Conservation (phyloP, 2,888 invertebrate species). For the Leucophenga montana region DNA sequence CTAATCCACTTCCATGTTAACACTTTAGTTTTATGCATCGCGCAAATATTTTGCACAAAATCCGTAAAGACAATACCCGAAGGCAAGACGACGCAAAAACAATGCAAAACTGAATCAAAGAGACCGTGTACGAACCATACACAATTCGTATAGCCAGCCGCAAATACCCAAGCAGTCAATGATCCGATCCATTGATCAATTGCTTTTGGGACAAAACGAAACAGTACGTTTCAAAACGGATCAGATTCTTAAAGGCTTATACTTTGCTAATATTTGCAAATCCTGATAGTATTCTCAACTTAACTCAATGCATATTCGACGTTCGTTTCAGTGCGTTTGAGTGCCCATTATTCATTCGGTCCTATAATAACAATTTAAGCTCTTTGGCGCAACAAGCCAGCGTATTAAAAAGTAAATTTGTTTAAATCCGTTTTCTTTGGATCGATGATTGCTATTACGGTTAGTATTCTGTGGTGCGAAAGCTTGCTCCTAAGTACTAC, state of each 20-base stretch:
- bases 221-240: neutral
- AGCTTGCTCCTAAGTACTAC: no score
- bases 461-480: no score
- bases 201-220: no score
- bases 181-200: neutral
- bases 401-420: slow-evolving; percentile 64
- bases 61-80: neutral
- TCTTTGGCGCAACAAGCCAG: slow-evolving; percentile 55
- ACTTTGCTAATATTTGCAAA: neutral
- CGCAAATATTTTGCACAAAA: slow-evolving; percentile 1
- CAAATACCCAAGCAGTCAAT: slow-evolving; percentile 5
- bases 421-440: slow-evolving; percentile 49
- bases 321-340: no score
- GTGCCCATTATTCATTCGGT: no score
- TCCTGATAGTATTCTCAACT: neutral
- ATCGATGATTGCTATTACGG: neutral
- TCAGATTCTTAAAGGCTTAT: neutral
- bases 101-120: no score
- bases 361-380: neutral
- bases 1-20: slow-evolving; percentile 63
- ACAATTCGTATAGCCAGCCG: no score
- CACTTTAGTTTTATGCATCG: slow-evolving; percentile 45
- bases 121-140: no score
- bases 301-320: no score
- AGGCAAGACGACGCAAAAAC: no score